Evolutionary conservation across 2,888 invertebrate genomes (phyloP).

Genomic region (Drosophila kokeensis): DNA sequence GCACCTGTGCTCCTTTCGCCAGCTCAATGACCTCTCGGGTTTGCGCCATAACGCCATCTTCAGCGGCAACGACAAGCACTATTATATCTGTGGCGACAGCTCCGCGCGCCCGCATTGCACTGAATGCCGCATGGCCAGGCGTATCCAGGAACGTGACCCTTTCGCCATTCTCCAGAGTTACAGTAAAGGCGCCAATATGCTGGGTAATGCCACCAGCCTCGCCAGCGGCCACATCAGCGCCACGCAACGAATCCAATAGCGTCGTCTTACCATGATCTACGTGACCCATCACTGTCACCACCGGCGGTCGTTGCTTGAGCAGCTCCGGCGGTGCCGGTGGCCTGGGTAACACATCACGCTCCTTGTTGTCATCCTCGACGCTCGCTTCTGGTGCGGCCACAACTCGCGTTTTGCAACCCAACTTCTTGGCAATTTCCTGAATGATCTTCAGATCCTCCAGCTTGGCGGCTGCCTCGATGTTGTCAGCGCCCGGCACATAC

Average conservation of each 20-base stretch:
- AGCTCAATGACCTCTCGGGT: slow-evolving; percentile 95
- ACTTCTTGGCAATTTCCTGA: slow-evolving; percentile 89
- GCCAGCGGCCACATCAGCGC: slow-evolving; percentile 93
- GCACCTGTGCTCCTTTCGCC: slow-evolving; percentile 94
- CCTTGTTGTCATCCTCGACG: slow-evolving; percentile 76
- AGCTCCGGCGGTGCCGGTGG: slow-evolving; percentile 89
- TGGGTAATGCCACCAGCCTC: slow-evolving; percentile 99
- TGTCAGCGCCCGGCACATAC: slow-evolving; percentile 87
- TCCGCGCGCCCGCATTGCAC: slow-evolving; percentile 97
- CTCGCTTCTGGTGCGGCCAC: slow-evolving; percentile 85
- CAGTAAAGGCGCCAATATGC: slow-evolving; percentile 98
- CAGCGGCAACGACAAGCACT: slow-evolving; percentile 98
- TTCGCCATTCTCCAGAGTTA: slow-evolving; percentile 89
- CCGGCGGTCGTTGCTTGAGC: slow-evolving; percentile 92
- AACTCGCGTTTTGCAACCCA: slow-evolving; percentile 88
- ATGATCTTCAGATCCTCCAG: slow-evolving; percentile 89
- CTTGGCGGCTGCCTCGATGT: slow-evolving; percentile 86
- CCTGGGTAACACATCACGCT: slow-evolving; percentile 87
- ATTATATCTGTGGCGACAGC: slow-evolving; percentile 97
- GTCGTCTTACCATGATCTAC: slow-evolving; percentile 99
- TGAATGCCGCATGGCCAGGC: slow-evolving; percentile 99
- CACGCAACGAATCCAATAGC: slow-evolving; percentile 93
- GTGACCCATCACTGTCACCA: slow-evolving; percentile 99
- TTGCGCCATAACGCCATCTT: slow-evolving; percentile 99
- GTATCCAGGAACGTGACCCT: slow-evolving; percentile 98